These are phyloP conservation scores for Jaculus jaculus DNA, from an alignment of 2,113 vertebrate genomes.

Conservation along the genomic window DNA sequence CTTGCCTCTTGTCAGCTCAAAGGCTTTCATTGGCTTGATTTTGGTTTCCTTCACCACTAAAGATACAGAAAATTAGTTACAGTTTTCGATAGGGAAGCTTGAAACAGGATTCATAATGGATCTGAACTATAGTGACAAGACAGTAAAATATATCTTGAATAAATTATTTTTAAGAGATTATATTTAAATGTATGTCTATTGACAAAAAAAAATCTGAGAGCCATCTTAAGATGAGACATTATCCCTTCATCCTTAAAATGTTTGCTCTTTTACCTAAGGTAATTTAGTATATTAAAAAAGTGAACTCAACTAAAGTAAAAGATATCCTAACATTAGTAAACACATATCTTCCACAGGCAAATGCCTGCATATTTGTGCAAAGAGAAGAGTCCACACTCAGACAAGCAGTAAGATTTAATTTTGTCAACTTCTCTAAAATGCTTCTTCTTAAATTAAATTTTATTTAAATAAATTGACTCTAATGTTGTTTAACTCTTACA, in stretches of 20 bases:
- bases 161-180: neutral
- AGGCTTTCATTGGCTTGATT: neutral
- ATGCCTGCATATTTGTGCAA: neutral
- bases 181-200: constrained; percentile 22
- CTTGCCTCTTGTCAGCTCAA: neutral
- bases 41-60: neutral
- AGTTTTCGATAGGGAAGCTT: neutral
- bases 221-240: neutral
- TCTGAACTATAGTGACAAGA: neutral
- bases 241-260: neutral
- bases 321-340: neutral
- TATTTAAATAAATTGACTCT: constrained; percentile 32
- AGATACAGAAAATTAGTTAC: constrained; percentile 23
- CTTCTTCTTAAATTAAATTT: neutral
- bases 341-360: neutral
- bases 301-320: neutral
- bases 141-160: neutral
- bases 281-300: neutral
- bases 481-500: neutral
- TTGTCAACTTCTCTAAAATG: neutral
- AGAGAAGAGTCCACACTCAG: neutral
- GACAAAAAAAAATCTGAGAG: neutral
- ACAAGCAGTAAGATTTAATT: neutral
- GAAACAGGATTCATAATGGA: neutral
- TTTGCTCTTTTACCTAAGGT: neutral